A percentile compares a stretch with the other conserved stretches of the same genome.
Conservation (phyloP, 2,888 invertebrate genomes). For the Ectropis crepuscularia region DNA sequence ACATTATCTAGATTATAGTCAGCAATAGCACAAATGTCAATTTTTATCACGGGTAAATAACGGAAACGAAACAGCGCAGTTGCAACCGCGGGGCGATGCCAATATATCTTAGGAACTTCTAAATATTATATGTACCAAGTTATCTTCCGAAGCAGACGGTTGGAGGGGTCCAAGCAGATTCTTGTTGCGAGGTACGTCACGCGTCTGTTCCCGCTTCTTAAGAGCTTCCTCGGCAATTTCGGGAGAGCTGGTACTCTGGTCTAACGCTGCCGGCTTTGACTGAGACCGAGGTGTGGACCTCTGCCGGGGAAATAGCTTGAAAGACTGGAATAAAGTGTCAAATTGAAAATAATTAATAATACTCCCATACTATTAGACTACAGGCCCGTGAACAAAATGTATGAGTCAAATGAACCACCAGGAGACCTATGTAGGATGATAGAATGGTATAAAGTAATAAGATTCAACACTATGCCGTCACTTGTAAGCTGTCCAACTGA, state of each 20-base stretch:
- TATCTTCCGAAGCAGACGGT: slow-evolving; percentile 60
- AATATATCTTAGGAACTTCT: too few relatives aligned
- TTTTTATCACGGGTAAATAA: too few relatives aligned
- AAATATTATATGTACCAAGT: slow-evolving; percentile 52
- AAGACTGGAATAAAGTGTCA: slow-evolving; percentile 43
- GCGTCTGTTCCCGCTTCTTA: slow-evolving; percentile 22
- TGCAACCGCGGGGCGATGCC: too few relatives aligned
- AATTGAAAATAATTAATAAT: background rate
- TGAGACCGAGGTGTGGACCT: slow-evolving; percentile 44
- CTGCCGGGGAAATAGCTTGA: slow-evolving; percentile 44
- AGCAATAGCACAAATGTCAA: too few relatives aligned
- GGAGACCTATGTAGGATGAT: too few relatives aligned
- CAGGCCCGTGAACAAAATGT: too few relatives aligned
- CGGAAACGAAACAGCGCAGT: too few relatives aligned
- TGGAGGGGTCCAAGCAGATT: slow-evolving; percentile 37
- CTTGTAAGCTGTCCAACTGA: too few relatives aligned
- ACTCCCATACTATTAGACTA: background rate
- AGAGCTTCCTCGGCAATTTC: slow-evolving; percentile 41
- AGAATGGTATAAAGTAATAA: too few relatives aligned
- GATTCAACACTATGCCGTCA: too few relatives aligned
- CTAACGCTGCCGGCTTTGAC: slow-evolving; percentile 43
- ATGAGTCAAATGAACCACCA: too few relatives aligned
- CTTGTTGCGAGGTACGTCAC: slow-evolving; percentile 29
- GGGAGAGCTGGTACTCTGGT: slow-evolving; percentile 55
- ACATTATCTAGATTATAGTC: too few relatives aligned